Evolutionary conservation across 2,888 invertebrate species (phyloP).

Genomic region (Timema podura): DNA sequence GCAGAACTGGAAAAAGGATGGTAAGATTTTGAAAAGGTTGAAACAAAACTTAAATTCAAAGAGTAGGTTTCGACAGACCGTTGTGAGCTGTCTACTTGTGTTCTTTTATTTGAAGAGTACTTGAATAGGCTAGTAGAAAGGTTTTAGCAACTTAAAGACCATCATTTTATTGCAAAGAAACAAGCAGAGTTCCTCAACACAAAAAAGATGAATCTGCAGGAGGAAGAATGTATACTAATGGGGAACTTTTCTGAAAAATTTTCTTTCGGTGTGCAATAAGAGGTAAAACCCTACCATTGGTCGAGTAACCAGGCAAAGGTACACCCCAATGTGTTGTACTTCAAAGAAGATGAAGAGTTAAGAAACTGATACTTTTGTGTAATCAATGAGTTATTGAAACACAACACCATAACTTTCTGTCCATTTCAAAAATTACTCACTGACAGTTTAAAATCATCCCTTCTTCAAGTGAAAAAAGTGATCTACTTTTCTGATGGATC

Average conservation of each 20-base stretch:
- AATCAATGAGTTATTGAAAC: conserved; percentile 2
- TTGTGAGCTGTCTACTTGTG: conserved; percentile 10
- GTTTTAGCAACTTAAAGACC: conserved; percentile 10
- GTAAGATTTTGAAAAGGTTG: no score
- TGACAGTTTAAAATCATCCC: conserved; percentile 6
- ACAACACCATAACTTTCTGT: conserved; percentile 7
- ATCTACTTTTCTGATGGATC: conserved; percentile 11
- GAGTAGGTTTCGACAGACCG: neutral
- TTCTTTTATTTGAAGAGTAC: conserved; percentile 12
- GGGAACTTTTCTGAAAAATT: neutral
- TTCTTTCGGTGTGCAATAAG: neutral
- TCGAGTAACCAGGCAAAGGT: no score
- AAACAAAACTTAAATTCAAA: conserved; percentile 7
- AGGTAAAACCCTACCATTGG: neutral
- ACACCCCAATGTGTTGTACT: neutral
- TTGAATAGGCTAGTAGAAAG: conserved; percentile 1
- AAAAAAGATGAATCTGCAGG: conserved; percentile 1
- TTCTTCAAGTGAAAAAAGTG: neutral
- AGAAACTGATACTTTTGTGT: conserved; percentile 6
- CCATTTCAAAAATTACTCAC: conserved; percentile 14
- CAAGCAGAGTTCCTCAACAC: neutral
- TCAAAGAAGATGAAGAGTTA: conserved; percentile 12
- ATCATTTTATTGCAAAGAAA: conserved; percentile 12
- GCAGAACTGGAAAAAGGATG: neutral
- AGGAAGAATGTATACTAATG: conserved; percentile 5